Conservation (phyloP, 2,888 invertebrate genomes). For the Lymantria dispar region DNA sequence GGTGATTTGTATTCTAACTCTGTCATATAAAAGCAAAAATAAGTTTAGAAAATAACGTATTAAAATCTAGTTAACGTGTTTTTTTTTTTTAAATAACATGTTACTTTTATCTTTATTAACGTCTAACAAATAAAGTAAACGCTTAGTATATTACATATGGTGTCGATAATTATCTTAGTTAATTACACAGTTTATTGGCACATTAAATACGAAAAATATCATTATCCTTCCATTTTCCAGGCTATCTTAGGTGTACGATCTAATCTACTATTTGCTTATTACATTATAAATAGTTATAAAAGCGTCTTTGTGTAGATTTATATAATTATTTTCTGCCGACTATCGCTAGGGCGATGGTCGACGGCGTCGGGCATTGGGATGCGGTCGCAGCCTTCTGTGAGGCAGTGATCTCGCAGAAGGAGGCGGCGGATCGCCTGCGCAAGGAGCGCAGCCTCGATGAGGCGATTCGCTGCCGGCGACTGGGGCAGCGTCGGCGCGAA, state of each 20-base stretch:
- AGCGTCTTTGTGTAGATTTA: no score
- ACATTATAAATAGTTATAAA: not conserved
- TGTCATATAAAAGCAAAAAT: not conserved
- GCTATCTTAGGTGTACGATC: not conserved
- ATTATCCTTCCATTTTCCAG: not conserved
- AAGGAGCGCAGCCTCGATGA: no score
- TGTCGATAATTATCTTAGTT: not conserved
- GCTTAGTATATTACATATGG: not conserved
- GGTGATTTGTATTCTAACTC: no score
- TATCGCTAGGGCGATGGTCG: no score
- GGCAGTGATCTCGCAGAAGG: no score
- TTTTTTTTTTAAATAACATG: not conserved
- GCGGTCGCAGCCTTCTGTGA: no score
- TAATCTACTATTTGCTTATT: not conserved
- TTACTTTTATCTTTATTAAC: slow-evolving; percentile 2
- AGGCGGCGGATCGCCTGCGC: no score
- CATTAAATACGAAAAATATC: slow-evolving; percentile 1
- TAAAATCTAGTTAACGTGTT: not conserved
- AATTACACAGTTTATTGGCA: slow-evolving; percentile 2
- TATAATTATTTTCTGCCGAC: no score
- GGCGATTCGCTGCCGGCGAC: no score
- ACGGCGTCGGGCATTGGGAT: no score
- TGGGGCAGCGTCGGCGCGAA: no score
- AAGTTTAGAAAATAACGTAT: not conserved
- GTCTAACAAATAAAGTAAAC: not conserved